phyloP scores from a whole-genome alignment of 2,797 vertebrate genomes.

The Gephyroberyx darwinii region DNA sequence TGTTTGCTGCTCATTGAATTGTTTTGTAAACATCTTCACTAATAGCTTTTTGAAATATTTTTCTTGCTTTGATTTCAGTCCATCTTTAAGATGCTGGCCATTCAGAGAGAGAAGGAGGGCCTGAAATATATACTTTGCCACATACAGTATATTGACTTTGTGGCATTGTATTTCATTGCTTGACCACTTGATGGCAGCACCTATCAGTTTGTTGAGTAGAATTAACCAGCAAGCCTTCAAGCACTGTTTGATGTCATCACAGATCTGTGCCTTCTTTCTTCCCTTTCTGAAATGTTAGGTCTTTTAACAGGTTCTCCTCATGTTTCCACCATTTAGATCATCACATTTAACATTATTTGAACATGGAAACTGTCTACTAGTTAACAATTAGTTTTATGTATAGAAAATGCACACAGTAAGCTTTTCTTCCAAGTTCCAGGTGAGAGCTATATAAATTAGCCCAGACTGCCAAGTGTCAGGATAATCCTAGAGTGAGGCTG shows the following conservation, averaged over 20 bases:
- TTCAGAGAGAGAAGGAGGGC: too few relatives aligned
- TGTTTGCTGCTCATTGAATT: too few relatives aligned
- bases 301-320: not conserved
- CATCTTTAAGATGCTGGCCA: not conserved
- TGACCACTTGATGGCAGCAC: slow-evolving; percentile 60
- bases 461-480: slow-evolving; percentile 8
- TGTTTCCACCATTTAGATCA: not conserved
- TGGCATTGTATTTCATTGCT: not conserved
- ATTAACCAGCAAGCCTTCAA: not conserved
- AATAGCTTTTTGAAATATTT: not conserved
- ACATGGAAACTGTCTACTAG: not conserved
- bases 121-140: too few relatives aligned
- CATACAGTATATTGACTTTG: too few relatives aligned
- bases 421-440: slow-evolving; percentile 33
- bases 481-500: slow-evolving; percentile 52
- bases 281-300: not conserved
- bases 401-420: not conserved
- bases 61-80: not conserved
- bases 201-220: not conserved
- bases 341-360: not conserved
- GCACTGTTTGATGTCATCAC: not conserved
- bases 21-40: too few relatives aligned
- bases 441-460: slow-evolving; percentile 14
- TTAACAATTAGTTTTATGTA: not conserved
- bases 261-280: not conserved